Evolutionary conservation across 2,797 vertebrate species (phyloP).

Genomic region (Chaetodon trifasciatus): DNA sequence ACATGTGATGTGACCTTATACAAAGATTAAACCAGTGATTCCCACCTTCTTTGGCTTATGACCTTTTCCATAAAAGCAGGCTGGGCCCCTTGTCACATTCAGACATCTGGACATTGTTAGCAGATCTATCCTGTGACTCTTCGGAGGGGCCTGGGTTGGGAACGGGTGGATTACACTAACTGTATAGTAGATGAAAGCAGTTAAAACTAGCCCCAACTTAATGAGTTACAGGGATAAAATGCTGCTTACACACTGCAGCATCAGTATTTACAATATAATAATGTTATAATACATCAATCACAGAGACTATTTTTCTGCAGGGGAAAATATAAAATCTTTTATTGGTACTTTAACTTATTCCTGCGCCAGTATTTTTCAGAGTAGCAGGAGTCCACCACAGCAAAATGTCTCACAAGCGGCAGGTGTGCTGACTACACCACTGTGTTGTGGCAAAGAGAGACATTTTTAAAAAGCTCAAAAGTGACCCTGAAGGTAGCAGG

Average conservation of each 20-base stretch:
- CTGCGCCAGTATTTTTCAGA: neutral
- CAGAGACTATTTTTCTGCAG: too few species aligned
- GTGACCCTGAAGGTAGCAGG: constrained; percentile 37
- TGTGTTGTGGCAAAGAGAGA: neutral
- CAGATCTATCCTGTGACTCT: neutral
- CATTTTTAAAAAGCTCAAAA: constrained; percentile 17
- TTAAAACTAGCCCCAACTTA: neutral
- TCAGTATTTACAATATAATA: neutral
- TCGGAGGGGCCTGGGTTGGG: neutral
- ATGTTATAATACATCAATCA: neutral
- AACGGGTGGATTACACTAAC: neutral
- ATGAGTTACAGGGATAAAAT: too few species aligned
- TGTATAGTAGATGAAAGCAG: neutral
- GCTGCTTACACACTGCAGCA: too few species aligned
- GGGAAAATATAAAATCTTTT: too few species aligned
- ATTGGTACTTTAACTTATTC: neutral
- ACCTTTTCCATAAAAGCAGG: neutral
- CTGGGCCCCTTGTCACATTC: neutral
- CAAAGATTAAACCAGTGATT: neutral
- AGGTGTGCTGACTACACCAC: neutral
- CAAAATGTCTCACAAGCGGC: constrained; percentile 6
- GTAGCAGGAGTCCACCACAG: neutral
- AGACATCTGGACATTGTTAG: neutral
- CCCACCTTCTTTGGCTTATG: neutral
- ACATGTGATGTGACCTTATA: neutral